These are phyloP conservation scores for Rhamphomyia laevipes DNA, from an alignment of 2,888 invertebrate genomes.

Conservation along the genomic window DNA sequence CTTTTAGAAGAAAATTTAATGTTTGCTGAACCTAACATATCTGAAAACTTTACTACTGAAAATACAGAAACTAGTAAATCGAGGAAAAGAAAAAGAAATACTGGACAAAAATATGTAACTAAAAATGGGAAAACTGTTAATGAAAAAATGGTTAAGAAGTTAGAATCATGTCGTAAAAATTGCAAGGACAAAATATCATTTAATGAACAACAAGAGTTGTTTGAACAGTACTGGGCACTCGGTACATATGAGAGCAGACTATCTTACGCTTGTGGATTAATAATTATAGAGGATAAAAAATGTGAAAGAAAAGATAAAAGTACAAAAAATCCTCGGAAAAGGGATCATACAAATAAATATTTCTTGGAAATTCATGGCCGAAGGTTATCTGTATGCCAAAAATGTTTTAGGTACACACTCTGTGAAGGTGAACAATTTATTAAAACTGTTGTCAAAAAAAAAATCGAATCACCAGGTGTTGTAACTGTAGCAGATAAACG, in stretches of 20 bases:
- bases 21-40: too few relatives aligned
- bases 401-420: constrained; percentile 14
- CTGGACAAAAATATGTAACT: background rate
- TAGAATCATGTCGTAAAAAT: background rate
- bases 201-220: background rate
- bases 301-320: constrained; percentile 6
- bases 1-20: too few relatives aligned
- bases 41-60: background rate
- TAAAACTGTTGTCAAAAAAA: constrained; percentile 14
- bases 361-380: constrained; percentile 13
- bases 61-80: background rate
- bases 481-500: constrained; percentile 6
- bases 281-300: constrained; percentile 9
- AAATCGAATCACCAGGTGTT: constrained; percentile 4
- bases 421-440: constrained; percentile 14
- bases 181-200: background rate
- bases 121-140: background rate
- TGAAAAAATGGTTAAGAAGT: background rate
- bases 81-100: background rate
- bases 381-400: constrained; percentile 14
- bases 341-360: constrained; percentile 8
- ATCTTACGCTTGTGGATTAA: constrained; percentile 5
- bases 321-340: constrained; percentile 9
- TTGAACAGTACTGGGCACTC: background rate
- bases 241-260: background rate